Evolutionary conservation across 2,888 invertebrate genomes (phyloP).

Genomic region (Dasypogon diadema): DNA sequence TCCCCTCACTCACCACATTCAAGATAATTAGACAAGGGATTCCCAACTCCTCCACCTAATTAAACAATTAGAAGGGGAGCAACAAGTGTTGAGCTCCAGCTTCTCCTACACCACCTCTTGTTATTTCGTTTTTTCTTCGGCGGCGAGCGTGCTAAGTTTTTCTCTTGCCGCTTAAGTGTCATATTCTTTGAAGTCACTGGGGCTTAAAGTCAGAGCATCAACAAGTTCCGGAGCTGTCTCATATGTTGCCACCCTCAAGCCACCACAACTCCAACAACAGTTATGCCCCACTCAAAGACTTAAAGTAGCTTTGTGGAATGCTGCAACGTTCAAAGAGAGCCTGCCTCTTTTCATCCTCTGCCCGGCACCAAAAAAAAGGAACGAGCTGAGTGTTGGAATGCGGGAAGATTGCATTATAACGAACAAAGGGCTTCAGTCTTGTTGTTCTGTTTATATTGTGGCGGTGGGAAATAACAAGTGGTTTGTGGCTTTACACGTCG

Average conservation of each 20-base stretch:
- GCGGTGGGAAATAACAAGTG: neutral
- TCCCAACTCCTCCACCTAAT: constrained; percentile 41
- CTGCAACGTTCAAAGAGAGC: constrained; percentile 21
- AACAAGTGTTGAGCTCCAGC: constrained; percentile 32
- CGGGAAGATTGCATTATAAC: constrained; percentile 18
- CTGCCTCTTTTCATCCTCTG: neutral
- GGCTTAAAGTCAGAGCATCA: constrained; percentile 23
- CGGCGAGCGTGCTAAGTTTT: constrained; percentile 39
- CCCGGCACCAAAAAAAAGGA: constrained; percentile 9
- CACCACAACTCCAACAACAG: constrained; percentile 3
- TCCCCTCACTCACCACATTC: constrained; percentile 8
- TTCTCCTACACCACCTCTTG: constrained; percentile 24
- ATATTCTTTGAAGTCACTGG: constrained; percentile 46
- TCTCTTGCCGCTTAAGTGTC: constrained; percentile 41
- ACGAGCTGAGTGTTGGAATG: constrained; percentile 13
- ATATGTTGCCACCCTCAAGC: constrained; percentile 31
- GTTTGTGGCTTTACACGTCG: too few relatives aligned
- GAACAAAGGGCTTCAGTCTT: constrained; percentile 24
- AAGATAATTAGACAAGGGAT: constrained; percentile 30
- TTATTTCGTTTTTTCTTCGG: constrained; percentile 30
- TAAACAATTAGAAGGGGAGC: constrained; percentile 45
- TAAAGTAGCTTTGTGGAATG: constrained; percentile 35
- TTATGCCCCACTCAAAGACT: constrained; percentile 10
- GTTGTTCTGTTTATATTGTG: neutral
- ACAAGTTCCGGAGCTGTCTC: constrained; percentile 37